Base-by-base conservation (phyloP, 2,113 vertebrate genomes). In the Carollia perspicillata region DNA sequence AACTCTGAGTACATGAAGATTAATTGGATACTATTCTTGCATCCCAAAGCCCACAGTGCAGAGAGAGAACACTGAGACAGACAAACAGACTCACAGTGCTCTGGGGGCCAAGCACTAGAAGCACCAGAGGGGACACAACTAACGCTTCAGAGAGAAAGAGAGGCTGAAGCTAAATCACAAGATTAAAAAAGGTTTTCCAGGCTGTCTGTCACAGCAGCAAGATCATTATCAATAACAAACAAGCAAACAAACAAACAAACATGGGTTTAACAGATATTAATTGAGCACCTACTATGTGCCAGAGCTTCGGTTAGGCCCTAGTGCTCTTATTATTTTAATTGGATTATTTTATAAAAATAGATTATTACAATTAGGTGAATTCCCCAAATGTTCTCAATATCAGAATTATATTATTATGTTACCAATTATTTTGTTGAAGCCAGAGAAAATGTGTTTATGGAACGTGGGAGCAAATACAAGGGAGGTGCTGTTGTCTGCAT, bases 221-320 rank as follows among this genome's bases (percentile, higher is more conserved):
- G 84, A 90, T 55, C 35, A 65, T 63, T 44, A 69, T 35, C 3
- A 47, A 14, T 33, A 84, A 60, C n/a, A n/a, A n/a, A n/a, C n/a
- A n/a, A n/a, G n/a, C n/a, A n/a, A 60, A 58, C 55, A 58, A 60
- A 60, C 58, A 58, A 11, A 60, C 58, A 60, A 60, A 60, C 26
- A 60, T 12, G 40, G 69, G 66, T 80, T 90, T 49, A 63, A 44
- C 20, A 92, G 78, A 89, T 84, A 63, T 22, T 91, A 84, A 53
- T 17, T 94, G 49, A 92, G n/a, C 3, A 55, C 42, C 42, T 84
- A 23, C 11, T 44, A 58, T 65, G 79, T 85, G 20, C 8, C 6
- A n/a, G 51, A 63, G 5, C 79, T 79, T 90, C 28, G 42, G 9
- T 47, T 37, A 88, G 66, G 18, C 10, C 9, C 22, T 33, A 20